Evolutionary conservation across 2,113 vertebrate genomes (phyloP).

Genomic region (Zosterops lateralis): DNA sequence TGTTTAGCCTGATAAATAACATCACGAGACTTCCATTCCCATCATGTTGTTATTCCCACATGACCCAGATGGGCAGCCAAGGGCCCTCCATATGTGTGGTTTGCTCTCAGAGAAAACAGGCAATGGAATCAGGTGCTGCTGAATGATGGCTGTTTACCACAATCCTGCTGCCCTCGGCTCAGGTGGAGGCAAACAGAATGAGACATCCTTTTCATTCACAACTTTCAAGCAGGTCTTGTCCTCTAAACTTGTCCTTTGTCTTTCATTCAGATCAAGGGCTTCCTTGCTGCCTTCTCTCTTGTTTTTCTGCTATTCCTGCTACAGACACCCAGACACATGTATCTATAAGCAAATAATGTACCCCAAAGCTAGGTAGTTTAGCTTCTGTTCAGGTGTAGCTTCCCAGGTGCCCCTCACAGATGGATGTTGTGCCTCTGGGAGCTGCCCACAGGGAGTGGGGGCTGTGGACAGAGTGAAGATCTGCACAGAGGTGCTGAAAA

Average conservation of each 20-base stretch:
- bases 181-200: neutral
- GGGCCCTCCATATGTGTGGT: neutral
- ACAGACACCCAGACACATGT: neutral
- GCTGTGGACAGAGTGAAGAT: neutral
- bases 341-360: neutral
- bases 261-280: neutral
- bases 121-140: neutral
- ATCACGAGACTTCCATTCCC: neutral
- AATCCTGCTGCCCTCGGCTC: neutral
- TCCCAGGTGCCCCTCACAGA: fast-evolving
- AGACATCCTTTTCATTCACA: neutral
- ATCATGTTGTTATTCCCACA: fast-evolving
- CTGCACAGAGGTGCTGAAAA: neutral
- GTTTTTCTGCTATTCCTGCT: neutral
- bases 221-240: neutral
- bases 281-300: neutral
- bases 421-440: neutral
- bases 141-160: neutral
- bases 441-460: fast-evolving
- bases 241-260: neutral
- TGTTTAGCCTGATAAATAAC: neutral
- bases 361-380: neutral
- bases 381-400: neutral
- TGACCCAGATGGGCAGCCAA: neutral
- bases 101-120: neutral